These are phyloP conservation scores for Craniophora ligustri DNA, from an alignment of 2,888 invertebrate species.

Conservation along the genomic window DNA sequence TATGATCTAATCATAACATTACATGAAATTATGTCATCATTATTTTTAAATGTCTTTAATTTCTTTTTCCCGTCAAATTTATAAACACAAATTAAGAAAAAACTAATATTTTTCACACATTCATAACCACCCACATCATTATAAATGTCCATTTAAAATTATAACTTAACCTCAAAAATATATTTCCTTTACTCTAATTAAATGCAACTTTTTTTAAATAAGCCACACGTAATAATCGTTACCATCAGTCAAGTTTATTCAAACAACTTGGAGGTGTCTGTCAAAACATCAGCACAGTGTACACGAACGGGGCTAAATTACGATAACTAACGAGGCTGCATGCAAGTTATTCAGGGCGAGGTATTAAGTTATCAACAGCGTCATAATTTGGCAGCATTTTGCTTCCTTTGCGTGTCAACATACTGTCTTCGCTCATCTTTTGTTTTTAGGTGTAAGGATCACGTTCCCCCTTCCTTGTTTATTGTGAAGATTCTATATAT, in stretches of 20 bases:
- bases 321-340: conserved; percentile 10
- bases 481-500: conserved; percentile 8
- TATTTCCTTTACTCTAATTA: not conserved
- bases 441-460: conserved; percentile 26
- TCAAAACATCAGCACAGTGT: conserved; percentile 29
- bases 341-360: conserved; percentile 29
- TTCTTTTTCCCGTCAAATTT: too few species aligned
- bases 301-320: conserved; percentile 22
- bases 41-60: too few species aligned
- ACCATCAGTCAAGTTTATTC: conserved; percentile 16
- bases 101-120: too few species aligned
- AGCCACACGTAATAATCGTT: conserved; percentile 14
- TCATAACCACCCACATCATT: too few species aligned
- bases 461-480: conserved; percentile 12
- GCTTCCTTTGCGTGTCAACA: conserved; percentile 29
- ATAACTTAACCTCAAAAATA: not conserved
- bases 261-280: conserved; percentile 11
- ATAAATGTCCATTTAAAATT: not conserved
- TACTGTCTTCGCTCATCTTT: conserved; percentile 29
- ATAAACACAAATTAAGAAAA: too few species aligned
- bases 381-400: conserved; percentile 35
- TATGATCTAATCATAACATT: too few species aligned
- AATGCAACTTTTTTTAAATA: conserved; percentile 1
- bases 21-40: too few species aligned
- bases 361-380: conserved; percentile 46